Evolutionary conservation across 1,140 invertebrate genomes (phyloP).

Genomic region (Tetragonula clypearis): DNA sequence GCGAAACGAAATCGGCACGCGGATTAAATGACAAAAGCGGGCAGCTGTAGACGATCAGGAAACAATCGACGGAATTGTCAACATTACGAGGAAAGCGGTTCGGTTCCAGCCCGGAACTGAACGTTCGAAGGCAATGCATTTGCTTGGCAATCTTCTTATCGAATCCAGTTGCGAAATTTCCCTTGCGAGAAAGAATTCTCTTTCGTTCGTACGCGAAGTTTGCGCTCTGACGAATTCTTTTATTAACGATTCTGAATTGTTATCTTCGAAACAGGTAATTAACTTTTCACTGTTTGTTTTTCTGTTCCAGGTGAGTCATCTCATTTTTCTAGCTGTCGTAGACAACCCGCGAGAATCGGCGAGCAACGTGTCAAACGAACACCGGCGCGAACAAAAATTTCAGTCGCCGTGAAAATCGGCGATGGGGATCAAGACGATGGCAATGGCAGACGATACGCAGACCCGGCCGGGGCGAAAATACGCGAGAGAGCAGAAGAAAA

Average conservation of each 20-base stretch:
- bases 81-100: background rate
- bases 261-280: background rate
- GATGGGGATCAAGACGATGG: constrained; percentile 51
- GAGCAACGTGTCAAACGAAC: background rate
- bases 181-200: no score
- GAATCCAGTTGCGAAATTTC: background rate
- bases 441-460: constrained; percentile 36
- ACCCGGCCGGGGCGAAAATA: constrained; percentile 27
- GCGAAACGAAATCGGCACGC: constrained; percentile 26
- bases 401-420: constrained; percentile 19
- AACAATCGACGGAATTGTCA: constrained; percentile 17
- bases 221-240: no score
- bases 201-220: no score
- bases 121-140: constrained; percentile 11
- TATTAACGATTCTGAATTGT: background rate
- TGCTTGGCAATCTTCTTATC: constrained; percentile 13
- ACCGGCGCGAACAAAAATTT: background rate
- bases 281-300: background rate
- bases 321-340: background rate
- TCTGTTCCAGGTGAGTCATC: constrained; percentile 42
- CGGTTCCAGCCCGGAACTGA: constrained; percentile 9
- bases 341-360: background rate
- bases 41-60: constrained; percentile 8
- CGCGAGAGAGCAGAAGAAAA: constrained; percentile 26
- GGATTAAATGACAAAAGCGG: constrained; percentile 51